Evolutionary conservation across 2,888 invertebrate species (phyloP).

Genomic region (Drosophila ustulata): DNA sequence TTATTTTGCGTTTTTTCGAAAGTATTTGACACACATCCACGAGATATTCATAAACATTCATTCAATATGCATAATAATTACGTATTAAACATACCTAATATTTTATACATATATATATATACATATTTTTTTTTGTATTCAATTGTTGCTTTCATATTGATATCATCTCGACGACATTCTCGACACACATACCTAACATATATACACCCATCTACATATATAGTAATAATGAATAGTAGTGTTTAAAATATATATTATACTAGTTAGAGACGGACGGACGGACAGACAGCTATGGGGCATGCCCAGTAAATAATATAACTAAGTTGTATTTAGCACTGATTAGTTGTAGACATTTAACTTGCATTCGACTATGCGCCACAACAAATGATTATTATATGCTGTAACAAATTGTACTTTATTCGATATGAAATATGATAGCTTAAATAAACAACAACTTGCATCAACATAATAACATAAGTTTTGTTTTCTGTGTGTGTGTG

Average conservation of each 20-base stretch:
- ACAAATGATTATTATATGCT: conserved; percentile 24
- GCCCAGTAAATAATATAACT: conserved; percentile 62
- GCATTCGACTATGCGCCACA: conserved; percentile 32
- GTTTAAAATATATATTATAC: conserved; percentile 14
- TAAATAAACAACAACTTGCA: conserved; percentile 41
- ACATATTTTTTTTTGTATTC: conserved; percentile 55
- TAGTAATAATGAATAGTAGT: conserved; percentile 1
- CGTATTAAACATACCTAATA: conserved; percentile 12
- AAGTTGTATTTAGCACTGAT: conserved; percentile 80
- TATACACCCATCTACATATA: conserved; percentile 17
- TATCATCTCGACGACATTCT: conserved; percentile 71
- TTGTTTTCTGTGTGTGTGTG: background rate
- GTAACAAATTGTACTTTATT: conserved; percentile 21
- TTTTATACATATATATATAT: conserved; percentile 27
- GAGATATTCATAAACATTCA: conserved; percentile 12
- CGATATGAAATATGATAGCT: conserved; percentile 18
- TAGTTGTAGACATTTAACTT: conserved; percentile 63
- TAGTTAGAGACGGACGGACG: conserved; percentile 20
- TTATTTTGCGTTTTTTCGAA: background rate
- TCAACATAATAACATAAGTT: conserved; percentile 18
- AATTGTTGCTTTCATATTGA: conserved; percentile 80
- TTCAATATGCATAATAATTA: conserved; percentile 27
- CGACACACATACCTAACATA: conserved; percentile 23
- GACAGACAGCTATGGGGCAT: conserved; percentile 53
- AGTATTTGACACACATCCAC: background rate